A percentile compares a stretch with the other conserved stretches of the same genome.
These are phyloP conservation scores for Melanostoma mellinum DNA, from an alignment of 2,888 invertebrate species.

Conservation along the genomic window DNA sequence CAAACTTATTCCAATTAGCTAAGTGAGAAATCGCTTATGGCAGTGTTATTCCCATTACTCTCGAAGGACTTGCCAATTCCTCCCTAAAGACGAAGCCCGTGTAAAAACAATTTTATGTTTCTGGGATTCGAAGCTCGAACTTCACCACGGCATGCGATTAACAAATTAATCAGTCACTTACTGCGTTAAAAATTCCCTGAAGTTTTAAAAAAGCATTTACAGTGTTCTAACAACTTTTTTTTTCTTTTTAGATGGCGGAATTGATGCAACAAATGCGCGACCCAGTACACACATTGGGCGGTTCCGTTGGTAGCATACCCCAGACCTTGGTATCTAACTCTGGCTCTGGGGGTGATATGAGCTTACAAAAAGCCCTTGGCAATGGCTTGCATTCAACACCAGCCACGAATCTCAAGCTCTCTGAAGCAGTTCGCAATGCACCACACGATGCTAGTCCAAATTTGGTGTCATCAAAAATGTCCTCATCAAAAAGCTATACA, in stretches of 20 bases:
- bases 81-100: too few relatives aligned
- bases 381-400: conserved; percentile 80
- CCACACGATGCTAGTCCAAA: conserved; percentile 81
- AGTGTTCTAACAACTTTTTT: background rate
- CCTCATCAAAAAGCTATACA: conserved; percentile 81
- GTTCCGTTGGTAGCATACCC: conserved; percentile 82
- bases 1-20: too few relatives aligned
- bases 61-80: too few relatives aligned
- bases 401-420: conserved; percentile 80
- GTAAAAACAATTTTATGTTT: too few relatives aligned
- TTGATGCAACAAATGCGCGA: conserved; percentile 82
- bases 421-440: conserved; percentile 80
- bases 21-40: too few relatives aligned
- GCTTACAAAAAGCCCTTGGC: conserved; percentile 76
- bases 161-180: too few relatives aligned
- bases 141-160: too few relatives aligned
- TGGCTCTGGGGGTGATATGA: conserved; percentile 74
- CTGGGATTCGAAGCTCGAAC: too few relatives aligned
- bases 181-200: too few relatives aligned
- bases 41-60: too few relatives aligned
- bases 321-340: conserved; percentile 79
- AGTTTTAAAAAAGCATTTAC: background rate
- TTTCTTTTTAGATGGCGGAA: conserved; percentile 80
- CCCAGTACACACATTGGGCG: conserved; percentile 81
- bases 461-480: conserved; percentile 80